phyloP scores from a whole-genome alignment of 1,140 invertebrate species.

The Drosophila aff. region DNA sequence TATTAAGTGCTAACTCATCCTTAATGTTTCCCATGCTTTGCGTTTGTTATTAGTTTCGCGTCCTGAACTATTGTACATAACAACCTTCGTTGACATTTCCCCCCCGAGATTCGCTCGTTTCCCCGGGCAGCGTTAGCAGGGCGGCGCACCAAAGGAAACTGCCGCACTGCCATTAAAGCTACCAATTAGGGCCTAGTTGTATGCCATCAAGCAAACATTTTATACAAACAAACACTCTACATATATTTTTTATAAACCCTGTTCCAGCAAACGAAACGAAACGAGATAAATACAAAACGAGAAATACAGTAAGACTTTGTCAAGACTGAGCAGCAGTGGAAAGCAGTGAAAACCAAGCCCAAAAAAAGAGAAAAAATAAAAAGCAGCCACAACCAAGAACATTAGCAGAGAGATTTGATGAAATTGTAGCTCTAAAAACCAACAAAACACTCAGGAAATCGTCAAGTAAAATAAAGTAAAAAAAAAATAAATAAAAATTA shows the following conservation, averaged over 20 bases:
- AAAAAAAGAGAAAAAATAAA: constrained; percentile 31
- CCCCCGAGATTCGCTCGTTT: constrained; percentile 62
- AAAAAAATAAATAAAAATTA: constrained; percentile 26
- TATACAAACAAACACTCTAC: constrained; percentile 44
- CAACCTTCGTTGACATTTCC: constrained; percentile 58
- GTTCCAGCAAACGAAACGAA: constrained; percentile 49
- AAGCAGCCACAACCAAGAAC: constrained; percentile 15
- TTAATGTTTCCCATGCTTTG: constrained; percentile 28
- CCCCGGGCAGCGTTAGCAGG: constrained; percentile 23
- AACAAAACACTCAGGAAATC: constrained; percentile 71
- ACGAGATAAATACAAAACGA: constrained; percentile 51
- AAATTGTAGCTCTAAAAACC: constrained; percentile 36
- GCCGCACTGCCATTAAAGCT: constrained; percentile 72
- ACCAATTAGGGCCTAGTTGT: constrained; percentile 66
- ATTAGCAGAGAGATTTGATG: constrained; percentile 17
- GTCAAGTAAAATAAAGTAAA: constrained; percentile 58
- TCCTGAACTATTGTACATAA: constrained; percentile 62
- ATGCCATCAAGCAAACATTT: constrained; percentile 24
- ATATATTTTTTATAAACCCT: constrained; percentile 76
- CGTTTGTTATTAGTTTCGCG: constrained; percentile 35
- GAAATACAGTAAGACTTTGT: constrained; percentile 74
- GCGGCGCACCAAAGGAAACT: constrained; percentile 63
- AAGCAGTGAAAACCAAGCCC: constrained; percentile 53
- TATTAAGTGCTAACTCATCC: constrained; percentile 60
- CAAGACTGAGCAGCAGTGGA: constrained; percentile 78